These are phyloP conservation scores for Tyto alba DNA, from an alignment of 2,113 vertebrate genomes.

Conservation along the genomic window DNA sequence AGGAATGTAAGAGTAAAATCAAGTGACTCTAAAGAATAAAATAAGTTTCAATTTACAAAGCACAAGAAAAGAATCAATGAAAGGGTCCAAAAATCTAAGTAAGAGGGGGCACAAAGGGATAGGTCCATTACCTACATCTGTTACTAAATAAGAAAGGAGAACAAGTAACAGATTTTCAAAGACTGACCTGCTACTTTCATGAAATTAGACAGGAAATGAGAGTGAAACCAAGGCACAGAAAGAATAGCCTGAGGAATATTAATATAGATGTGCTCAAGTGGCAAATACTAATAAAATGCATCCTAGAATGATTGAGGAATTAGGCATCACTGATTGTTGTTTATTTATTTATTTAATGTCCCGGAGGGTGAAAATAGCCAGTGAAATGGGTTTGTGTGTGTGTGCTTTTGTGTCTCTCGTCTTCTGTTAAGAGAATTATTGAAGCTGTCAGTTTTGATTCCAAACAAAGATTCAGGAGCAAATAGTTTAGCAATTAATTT, in stretches of 20 bases:
- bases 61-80: background rate
- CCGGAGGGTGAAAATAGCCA: background rate
- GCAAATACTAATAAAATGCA: conserved; percentile 32
- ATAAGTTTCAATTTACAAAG: background rate
- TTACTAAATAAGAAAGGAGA: conserved; percentile 8
- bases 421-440: background rate
- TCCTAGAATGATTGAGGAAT: conserved; percentile 27
- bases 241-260: conserved; percentile 45
- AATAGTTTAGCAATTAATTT: conserved; percentile 33
- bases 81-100: background rate
- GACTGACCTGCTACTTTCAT: conserved; percentile 17
- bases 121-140: background rate
- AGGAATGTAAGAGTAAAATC: background rate
- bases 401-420: background rate
- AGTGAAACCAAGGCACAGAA: background rate
- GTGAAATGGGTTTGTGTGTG: background rate
- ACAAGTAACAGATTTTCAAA: background rate
- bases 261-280: conserved; percentile 37
- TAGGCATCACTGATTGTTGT: background rate
- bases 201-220: conserved; percentile 28
- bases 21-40: background rate
- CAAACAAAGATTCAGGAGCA: background rate
- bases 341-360: conserved; percentile 36
- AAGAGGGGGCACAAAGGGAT: background rate
- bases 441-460: background rate